A percentile compares a stretch with the other conserved stretches of the same genome.
Conservation (phyloP, 2,888 invertebrate species). For the Steinernema hermaphroditum region DNA sequence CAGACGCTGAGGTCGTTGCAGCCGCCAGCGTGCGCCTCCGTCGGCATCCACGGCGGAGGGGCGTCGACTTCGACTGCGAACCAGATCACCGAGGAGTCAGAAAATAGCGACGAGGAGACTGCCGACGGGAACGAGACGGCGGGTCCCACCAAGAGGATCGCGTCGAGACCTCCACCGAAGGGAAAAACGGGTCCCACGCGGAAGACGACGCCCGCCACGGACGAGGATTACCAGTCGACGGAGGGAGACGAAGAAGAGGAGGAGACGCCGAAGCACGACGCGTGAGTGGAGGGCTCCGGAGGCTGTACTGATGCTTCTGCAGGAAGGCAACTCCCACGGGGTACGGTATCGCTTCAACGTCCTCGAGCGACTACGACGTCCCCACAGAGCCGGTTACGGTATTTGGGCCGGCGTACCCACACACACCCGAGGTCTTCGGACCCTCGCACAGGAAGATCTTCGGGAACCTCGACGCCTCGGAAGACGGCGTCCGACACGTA, state of each 20-base stretch:
- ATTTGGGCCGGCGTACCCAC: constrained; percentile 39
- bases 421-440: constrained; percentile 22
- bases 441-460: constrained; percentile 22
- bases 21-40: constrained; percentile 50
- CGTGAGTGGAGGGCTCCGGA: not conserved
- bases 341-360: constrained; percentile 15
- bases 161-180: constrained; percentile 6
- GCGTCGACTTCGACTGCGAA: not conserved
- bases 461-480: constrained; percentile 9
- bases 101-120: constrained; percentile 32
- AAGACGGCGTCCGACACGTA: constrained; percentile 10
- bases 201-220: constrained; percentile 9
- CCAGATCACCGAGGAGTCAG: constrained; percentile 17
- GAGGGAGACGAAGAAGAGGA: constrained; percentile 29
- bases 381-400: constrained; percentile 41
- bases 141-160: constrained; percentile 4
- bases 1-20: constrained; percentile 28
- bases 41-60: constrained; percentile 16
- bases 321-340: constrained; percentile 2
- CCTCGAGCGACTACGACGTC: constrained; percentile 24
- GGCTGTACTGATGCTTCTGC: not conserved
- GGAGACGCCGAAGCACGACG: constrained; percentile 11
- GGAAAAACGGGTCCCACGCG: not conserved
- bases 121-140: constrained; percentile 32
- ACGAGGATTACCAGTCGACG: too few species aligned